Evolutionary conservation across 1,140 invertebrate species (phyloP), one percentile per base, ranked within the genome.

Genomic region (Bombus vancouverensis): DNA sequence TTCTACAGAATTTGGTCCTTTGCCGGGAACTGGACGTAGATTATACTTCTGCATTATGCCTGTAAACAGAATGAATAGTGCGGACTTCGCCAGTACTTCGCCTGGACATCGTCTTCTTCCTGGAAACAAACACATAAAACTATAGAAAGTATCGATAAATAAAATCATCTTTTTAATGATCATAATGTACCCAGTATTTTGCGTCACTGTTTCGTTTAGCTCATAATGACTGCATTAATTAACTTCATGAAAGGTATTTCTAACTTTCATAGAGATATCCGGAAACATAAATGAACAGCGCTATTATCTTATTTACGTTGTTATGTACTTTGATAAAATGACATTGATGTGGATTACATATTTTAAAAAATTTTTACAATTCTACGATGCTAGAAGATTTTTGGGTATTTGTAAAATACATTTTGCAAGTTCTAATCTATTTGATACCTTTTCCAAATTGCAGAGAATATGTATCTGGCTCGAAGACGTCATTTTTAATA

Each of bases 41-140:
- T 90, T 71, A 57, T 95, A 95, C 28, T 92, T 92, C 91, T 98
- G 97, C 81, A 98, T 93, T 25, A 98, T 95, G 12, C 96, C 96
- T 6, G 96, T 95, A 78, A 98, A 97, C 70, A 97, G 96, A 34
- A 98, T 94, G 91, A 98, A 98, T 6, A 97, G 91, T 85, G 97
- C 97, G 3, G 96, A 96, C 77, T 96, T 96, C 1, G 98, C 98
- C 66, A 98, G 93, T 1, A 96, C 94, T 93, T 98, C 97, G 2
- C 98, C 98, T 0, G 97, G 96, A 92, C 98, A 98, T 84, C 97
- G 96, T 89, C 97, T 95, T 83, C 96, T 96, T 77, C 97, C 97
- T 98, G 93, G 62, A 96, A 8, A 10, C 22, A 66, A 13, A 13
- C 0, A 37, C 4, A 42, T 47, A 34, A 28, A 25, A 59, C 2